Percentiles rank a stretch among this genome's conserved stretches.
Evolutionary conservation across 2,888 invertebrate genomes (phyloP).

Genomic region (Rhorus exstirpatorius): DNA sequence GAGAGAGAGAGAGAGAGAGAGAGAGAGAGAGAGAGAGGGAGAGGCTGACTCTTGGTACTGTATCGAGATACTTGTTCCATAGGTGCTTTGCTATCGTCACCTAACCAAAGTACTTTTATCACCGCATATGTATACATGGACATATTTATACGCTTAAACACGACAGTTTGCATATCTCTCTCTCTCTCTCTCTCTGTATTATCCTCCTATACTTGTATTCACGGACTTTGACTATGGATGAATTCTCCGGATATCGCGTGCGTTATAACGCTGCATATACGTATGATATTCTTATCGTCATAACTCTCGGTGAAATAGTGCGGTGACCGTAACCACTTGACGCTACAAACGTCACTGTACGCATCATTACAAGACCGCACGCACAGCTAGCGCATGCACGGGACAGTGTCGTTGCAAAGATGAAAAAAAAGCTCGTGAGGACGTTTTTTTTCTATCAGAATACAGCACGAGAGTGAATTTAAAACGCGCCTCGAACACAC

Average conservation of each 20-base stretch:
- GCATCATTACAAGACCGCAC: constrained; percentile 67
- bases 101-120: constrained; percentile 48
- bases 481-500: constrained; percentile 23
- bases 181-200: background rate
- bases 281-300: constrained; percentile 55
- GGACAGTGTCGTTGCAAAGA: too few species aligned
- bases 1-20: background rate
- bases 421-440: too few species aligned
- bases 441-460: background rate
- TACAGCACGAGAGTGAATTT: constrained; percentile 58
- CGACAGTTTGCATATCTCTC: constrained; percentile 32
- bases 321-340: background rate
- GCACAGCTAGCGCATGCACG: constrained; percentile 27
- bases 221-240: background rate
- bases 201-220: too few species aligned
- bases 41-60: background rate
- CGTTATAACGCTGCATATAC: constrained; percentile 27
- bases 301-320: constrained; percentile 53
- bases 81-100: constrained; percentile 33
- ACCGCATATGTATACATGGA: background rate
- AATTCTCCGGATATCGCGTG: constrained; percentile 16
- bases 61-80: constrained; percentile 25
- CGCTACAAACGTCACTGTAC: background rate
- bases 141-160: background rate
- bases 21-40: constrained; percentile 6